Conservation (phyloP, 2,797 vertebrate species). For the Rhinogobio ventralis region DNA sequence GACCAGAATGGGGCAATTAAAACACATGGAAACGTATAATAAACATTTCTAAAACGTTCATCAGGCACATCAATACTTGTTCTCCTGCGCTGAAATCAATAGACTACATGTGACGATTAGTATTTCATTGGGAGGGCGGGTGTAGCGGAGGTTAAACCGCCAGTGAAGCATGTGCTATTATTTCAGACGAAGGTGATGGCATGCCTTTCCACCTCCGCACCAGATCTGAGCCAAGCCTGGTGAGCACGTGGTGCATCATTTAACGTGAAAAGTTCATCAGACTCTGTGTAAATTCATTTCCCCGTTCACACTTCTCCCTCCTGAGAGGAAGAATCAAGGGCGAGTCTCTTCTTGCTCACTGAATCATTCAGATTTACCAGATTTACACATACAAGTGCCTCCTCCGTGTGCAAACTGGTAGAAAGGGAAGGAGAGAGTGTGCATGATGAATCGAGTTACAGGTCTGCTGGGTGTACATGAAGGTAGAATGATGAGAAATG, state of each 20-base stretch:
- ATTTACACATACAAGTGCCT: constrained; percentile 40
- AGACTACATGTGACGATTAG: constrained; percentile 33
- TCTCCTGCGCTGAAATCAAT: constrained; percentile 62
- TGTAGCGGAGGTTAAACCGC: constrained; percentile 38
- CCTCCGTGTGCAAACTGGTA: constrained; percentile 54
- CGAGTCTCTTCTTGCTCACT: neutral
- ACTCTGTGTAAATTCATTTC: constrained; percentile 25
- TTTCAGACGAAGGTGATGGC: constrained; percentile 13
- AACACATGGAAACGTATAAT: constrained; percentile 60
- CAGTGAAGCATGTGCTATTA: constrained; percentile 25
- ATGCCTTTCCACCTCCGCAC: neutral
- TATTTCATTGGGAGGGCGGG: neutral
- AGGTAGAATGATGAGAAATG: neutral
- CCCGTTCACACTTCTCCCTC: constrained; percentile 18
- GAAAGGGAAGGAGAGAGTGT: constrained; percentile 45
- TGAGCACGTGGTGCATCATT: neutral
- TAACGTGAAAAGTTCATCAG: constrained; percentile 34
- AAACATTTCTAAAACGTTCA: constrained; percentile 72
- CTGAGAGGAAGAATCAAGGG: neutral
- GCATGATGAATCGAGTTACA: constrained; percentile 16
- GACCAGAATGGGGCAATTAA: constrained; percentile 55
- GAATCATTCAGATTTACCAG: constrained; percentile 30
- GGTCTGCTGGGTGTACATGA: constrained; percentile 8
- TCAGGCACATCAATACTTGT: constrained; percentile 84
- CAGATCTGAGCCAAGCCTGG: constrained; percentile 8